A percentile compares a stretch with the other conserved stretches of the same genome.
phyloP scores from a whole-genome alignment of 2,797 vertebrate species.

The Geotrypetes seraphini region DNA sequence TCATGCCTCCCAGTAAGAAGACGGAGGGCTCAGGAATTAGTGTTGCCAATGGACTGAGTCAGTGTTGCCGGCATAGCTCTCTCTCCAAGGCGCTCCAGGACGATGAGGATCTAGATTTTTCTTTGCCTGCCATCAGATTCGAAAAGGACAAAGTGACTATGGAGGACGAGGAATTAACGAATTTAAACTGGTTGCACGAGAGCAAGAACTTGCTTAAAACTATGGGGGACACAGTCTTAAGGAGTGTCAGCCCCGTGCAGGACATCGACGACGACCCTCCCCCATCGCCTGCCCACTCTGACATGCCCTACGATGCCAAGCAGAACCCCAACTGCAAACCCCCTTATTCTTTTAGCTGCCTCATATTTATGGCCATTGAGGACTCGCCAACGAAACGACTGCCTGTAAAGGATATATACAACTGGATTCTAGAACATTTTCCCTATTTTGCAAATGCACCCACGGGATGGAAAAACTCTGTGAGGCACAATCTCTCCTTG shows the following conservation, averaged over 20 bases:
- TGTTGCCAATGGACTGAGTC: constrained; percentile 79
- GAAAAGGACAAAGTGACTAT: constrained; percentile 63
- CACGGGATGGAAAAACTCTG: constrained; percentile 98
- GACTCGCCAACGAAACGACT: constrained; percentile 88
- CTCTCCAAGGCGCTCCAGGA: constrained; percentile 68
- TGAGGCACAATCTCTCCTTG: constrained; percentile 89
- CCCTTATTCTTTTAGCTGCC: constrained; percentile 94
- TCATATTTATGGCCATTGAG: constrained; percentile 98
- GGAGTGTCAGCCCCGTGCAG: constrained; percentile 78
- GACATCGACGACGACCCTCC: constrained; percentile 69
- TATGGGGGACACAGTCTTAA: constrained; percentile 73
- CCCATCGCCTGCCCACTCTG: constrained; percentile 75
- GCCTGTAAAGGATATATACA: constrained; percentile 95
- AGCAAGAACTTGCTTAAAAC: constrained; percentile 85
- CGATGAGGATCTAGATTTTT: constrained; percentile 71
- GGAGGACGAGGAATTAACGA: constrained; percentile 82
- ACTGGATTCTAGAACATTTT: constrained; percentile 97
- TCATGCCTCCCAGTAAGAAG: constrained; percentile 98
- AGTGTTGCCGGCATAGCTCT: constrained; percentile 65
- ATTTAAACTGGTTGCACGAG: constrained; percentile 83
- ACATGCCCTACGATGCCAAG: constrained; percentile 78
- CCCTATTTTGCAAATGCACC: constrained; percentile 92
- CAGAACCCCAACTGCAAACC: constrained; percentile 89
- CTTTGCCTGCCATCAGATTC: constrained; percentile 58
- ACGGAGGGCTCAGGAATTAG: constrained; percentile 89